Base-by-base conservation (phyloP, 2,888 invertebrate species). In the Boloria euphrosyne region DNA sequence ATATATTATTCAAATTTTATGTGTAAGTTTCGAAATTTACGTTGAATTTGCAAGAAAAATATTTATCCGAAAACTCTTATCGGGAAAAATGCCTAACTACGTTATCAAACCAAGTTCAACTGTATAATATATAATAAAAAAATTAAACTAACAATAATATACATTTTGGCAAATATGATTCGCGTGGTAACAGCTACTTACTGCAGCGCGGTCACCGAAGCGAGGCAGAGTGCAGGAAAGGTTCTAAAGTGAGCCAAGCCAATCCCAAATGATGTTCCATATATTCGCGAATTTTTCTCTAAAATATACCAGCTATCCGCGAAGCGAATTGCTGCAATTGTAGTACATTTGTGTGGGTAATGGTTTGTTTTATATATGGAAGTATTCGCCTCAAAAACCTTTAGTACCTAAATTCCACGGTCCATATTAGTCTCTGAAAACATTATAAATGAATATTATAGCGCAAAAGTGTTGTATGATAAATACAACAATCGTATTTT, bases 181-280 rank as follows among this genome's bases (percentile, higher is more conserved):
- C 63, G 62, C 58, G 54, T 66, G 57, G 66, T 44, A 62, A 59
- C 58, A 50, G 53, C 62, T 69, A 73, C 73, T 76, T 74, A 73
- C 73, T 66, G 65, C 70, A 69, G 65, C 70, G 68, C 68, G 66
- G 62, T 71, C 68, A 76, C 69, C 77, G 71, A 70, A 72, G 72
- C 77, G 74, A 58, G 71, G 75, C 75, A 73, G 78, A 86, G 83
- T 83, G 83, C 85, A 82, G 84, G 83, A 84, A 79, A 80, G 80
- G 78, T 78, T 79, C 74, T 80, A 78, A 80, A 83, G 80, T 76
- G 80, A 80, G 75, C 77, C 74, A 73, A 82, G 83, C 83, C 83
- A 84, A 84, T 84, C 83, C 81, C 78, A 76, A 80, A 81, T 77
- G 81, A 83, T 81, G 80, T 83, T 83, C 75, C 55, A 57, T 50